Base-by-base conservation (phyloP, 2,888 invertebrate genomes). In the Thymelicus sylvestris region DNA sequence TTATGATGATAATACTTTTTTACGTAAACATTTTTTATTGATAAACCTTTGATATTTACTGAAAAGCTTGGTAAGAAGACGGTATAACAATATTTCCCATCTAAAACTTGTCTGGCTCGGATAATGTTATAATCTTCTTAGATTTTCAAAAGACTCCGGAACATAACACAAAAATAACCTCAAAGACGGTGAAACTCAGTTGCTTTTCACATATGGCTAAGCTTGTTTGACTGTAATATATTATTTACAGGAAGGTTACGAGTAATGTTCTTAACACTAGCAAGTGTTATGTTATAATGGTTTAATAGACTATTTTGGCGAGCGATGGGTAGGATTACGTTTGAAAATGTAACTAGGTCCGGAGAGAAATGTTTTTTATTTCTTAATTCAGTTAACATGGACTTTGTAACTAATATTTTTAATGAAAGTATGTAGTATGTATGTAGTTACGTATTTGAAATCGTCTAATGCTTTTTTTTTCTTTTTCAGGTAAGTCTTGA, bases 251-350 rank as follows among this genome's bases (percentile, higher is more conserved):
- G 52, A 73, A 75, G 77, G 77, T 80, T 78, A 75, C 74, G 71
- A 70, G 67, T 80, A 81, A 81, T 78, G 78, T 78, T 77, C 80
- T 81, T 81, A 81, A 74, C 78, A 73, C 77, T 71, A 67, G 67
- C 65, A 72, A 73, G 76, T 78, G 77, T 75, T 75, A 75, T 78
- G 77, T 74, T 76, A 74, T 78, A 78, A 76, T 64, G 62, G 41
- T 67, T 65, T 67, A 52, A 69, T 69, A 66, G 48, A 24, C 7
- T 44, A 7, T n/a, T 47, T 66, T 12, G 24, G 48, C 44, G 60
- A n/a, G 44, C 6, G 44, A 15, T 12, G 24, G n/a, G 47, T 13
- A 31, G 24, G 59, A 66, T 48, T 52, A 66, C 31, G 48, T 19
- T 19, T 7, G n/a, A 59, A 39, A 39, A 59, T 13, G n/a, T 39